Evolutionary conservation across 2,888 invertebrate genomes (phyloP).

Genomic region (Atethmia centrago): DNA sequence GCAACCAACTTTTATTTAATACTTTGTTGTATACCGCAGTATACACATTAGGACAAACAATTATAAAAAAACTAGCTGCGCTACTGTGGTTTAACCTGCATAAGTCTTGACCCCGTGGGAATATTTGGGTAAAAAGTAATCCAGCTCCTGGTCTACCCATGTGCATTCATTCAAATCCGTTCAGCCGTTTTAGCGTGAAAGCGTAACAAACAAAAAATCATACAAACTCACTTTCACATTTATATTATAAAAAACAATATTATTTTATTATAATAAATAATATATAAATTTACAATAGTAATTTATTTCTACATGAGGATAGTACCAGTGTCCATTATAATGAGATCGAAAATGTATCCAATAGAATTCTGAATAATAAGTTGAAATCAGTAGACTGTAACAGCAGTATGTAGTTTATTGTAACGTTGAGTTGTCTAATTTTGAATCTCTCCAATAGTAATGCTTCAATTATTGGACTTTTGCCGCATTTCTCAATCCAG

Average conservation of each 20-base stretch:
- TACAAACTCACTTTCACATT: too few species aligned
- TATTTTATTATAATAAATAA: too few species aligned
- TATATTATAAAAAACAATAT: too few species aligned
- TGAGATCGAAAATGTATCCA: constrained; percentile 5
- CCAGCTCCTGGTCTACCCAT: too few species aligned
- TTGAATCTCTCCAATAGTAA: background rate
- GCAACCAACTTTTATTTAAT: background rate
- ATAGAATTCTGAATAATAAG: background rate
- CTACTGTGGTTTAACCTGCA: too few species aligned
- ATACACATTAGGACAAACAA: background rate
- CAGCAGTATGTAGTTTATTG: background rate
- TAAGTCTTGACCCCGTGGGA: too few species aligned
- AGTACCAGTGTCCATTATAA: background rate
- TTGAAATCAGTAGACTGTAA: background rate
- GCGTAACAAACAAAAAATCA: too few species aligned
- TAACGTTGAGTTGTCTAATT: background rate
- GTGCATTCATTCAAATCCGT: too few species aligned
- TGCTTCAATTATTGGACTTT: background rate
- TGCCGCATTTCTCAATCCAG: background rate
- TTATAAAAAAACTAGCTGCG: background rate
- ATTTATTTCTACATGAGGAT: background rate
- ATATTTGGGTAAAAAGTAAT: too few species aligned
- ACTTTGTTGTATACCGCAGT: background rate
- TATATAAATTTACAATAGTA: too few species aligned
- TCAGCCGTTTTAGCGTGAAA: too few species aligned